Evolutionary conservation across 2,888 invertebrate genomes (phyloP), one percentile per base, ranked within the genome.

Genomic region (Orthonevra nobilis): DNA sequence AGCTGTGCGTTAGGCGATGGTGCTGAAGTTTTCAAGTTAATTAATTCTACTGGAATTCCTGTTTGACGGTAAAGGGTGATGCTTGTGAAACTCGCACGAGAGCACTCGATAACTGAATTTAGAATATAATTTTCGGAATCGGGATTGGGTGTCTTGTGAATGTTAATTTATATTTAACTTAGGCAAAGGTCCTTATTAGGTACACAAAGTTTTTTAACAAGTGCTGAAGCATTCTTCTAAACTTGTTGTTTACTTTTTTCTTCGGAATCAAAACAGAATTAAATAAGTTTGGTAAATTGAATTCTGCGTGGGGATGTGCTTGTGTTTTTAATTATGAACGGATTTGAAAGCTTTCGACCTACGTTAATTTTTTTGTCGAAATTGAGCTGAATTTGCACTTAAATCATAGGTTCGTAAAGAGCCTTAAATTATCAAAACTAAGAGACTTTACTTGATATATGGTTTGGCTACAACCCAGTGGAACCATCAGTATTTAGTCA

Each of bases 101-200:
- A 42, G 34, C 7, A 58, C 58, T 73, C 54, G 66, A 64, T 58
- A 36, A 66, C 50, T 30, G 36, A 52, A 9, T 52, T 66, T 38
- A n/a, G 30, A 66, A 48, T 61, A 28, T 30, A 40, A 40, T 46
- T 28, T 46, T 66, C 46, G 42, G 44, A 14, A 3, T 23, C 10
- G 26, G 19, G 19, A 14, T 3, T 28, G n/a, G 17, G 1, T 1
- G n/a, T 15, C 30, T 12, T 26, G 10, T 20, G 32, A 68, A 68
- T 68, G 56, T 56, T 46, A 48, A 56, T 68, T 68, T 48, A 58
- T 56, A 46, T n/a, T n/a, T n/a, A n/a, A n/a, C n/a, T n/a, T n/a
- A n/a, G n/a, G n/a, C n/a, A 20, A 56, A 56, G 38, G 56, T 54
- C 44, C 2, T 7, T 19, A 2, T 9, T 17, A 30, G 30, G 28